Percentiles rank a stretch among this genome's conserved stretches.
These are phyloP conservation scores for Sapayoa aenigma DNA, from an alignment of 2,113 vertebrate species.

Conservation along the genomic window DNA sequence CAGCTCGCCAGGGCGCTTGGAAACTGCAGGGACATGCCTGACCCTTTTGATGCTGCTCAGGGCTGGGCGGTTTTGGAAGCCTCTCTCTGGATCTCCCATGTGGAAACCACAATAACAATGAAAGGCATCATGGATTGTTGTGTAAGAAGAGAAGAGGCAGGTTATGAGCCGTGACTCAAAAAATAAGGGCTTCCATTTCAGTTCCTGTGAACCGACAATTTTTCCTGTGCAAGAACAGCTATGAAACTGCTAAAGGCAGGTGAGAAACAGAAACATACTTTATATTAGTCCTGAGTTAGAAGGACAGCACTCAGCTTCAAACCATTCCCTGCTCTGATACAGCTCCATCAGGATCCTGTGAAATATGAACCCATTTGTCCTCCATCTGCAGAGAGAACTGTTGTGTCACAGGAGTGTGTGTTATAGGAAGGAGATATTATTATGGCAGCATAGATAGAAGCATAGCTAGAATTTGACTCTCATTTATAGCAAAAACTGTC, in stretches of 20 bases:
- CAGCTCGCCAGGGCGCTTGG: fast-evolving
- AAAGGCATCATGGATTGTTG: fast-evolving
- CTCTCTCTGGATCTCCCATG: neutral
- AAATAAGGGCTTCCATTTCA: neutral
- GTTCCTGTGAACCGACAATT: neutral
- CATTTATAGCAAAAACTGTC: neutral
- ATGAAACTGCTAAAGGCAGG: neutral
- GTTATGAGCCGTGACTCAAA: neutral
- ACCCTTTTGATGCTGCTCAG: neutral
- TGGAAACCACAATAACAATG: neutral
- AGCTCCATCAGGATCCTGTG: neutral
- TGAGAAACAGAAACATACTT: neutral
- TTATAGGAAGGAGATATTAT: neutral
- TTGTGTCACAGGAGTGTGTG: neutral
- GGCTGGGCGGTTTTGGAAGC: neutral
- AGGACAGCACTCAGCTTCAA: neutral
- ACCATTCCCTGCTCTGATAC: neutral
- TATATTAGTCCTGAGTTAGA: neutral
- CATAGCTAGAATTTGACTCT: neutral
- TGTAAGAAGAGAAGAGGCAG: neutral
- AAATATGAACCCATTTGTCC: neutral
- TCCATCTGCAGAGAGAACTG: neutral
- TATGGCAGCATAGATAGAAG: neutral
- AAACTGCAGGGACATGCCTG: neutral
- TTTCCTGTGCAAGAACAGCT: neutral